Conservation (phyloP, 2,113 vertebrate genomes). For the Epinephelus moara region DNA sequence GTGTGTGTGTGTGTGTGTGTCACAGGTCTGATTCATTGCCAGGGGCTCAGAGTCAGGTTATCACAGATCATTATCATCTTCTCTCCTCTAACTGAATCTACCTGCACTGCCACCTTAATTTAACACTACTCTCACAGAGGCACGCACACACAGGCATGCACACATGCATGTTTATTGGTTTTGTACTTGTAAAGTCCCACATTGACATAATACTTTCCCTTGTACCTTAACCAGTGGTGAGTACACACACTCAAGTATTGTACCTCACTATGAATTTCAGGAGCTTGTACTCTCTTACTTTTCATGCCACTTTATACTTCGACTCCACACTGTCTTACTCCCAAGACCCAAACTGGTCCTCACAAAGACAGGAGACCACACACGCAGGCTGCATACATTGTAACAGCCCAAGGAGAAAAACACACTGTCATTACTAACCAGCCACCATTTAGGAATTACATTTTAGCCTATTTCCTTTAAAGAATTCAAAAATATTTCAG, state of each 20-base stretch:
- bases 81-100: slow-evolving; percentile 9
- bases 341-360: too few species aligned
- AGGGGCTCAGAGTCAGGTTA: slow-evolving; percentile 12
- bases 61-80: slow-evolving; percentile 24
- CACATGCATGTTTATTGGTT: neutral
- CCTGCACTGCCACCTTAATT: neutral
- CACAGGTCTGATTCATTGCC: slow-evolving; percentile 23
- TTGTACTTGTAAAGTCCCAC: neutral
- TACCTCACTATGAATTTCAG: neutral
- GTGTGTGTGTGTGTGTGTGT: neutral
- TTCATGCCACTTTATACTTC: neutral
- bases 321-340: neutral
- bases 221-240: too few species aligned
- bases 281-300: neutral
- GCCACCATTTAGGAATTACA: neutral
- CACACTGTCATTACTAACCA: neutral
- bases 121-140: slow-evolving; percentile 10
- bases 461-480: neutral
- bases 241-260: too few species aligned
- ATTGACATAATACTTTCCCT: neutral
- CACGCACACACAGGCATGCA: neutral
- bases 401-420: neutral
- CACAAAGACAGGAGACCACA: neutral
- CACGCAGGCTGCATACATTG: neutral
- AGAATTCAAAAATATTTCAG: neutral